phyloP scores from a whole-genome alignment of 2,797 vertebrate genomes.

The Microtus obscurus region DNA sequence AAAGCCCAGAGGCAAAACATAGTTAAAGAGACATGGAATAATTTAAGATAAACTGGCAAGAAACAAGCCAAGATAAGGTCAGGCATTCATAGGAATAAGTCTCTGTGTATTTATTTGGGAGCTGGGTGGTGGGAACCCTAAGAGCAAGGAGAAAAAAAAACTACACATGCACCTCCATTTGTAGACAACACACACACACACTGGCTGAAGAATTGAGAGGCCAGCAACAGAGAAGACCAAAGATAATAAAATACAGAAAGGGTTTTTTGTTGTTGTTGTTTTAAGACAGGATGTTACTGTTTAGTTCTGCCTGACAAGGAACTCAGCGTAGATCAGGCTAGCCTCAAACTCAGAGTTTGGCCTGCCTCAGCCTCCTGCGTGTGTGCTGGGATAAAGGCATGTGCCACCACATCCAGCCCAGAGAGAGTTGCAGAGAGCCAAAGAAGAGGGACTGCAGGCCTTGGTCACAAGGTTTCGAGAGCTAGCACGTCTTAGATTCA shows the following conservation, averaged over 20 bases:
- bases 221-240: neutral
- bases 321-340: neutral
- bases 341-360: neutral
- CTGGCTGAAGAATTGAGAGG: too few relatives aligned
- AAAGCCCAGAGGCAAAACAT: neutral
- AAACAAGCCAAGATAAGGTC: neutral
- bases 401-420: neutral
- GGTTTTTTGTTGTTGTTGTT: neutral
- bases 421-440: neutral
- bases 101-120: neutral
- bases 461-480: neutral
- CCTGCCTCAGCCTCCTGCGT: neutral
- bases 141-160: neutral
- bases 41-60: neutral
- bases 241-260: neutral
- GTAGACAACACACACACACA: neutral
- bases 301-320: neutral
- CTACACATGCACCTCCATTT: neutral
- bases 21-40: neutral
- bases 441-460: neutral
- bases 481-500: neutral
- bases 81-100: neutral
- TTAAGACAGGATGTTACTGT: neutral
- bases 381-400: neutral
- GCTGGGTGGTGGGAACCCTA: neutral